Evolutionary conservation across 2,113 vertebrate genomes (phyloP).

Genomic region (Montifringilla adamsi): DNA sequence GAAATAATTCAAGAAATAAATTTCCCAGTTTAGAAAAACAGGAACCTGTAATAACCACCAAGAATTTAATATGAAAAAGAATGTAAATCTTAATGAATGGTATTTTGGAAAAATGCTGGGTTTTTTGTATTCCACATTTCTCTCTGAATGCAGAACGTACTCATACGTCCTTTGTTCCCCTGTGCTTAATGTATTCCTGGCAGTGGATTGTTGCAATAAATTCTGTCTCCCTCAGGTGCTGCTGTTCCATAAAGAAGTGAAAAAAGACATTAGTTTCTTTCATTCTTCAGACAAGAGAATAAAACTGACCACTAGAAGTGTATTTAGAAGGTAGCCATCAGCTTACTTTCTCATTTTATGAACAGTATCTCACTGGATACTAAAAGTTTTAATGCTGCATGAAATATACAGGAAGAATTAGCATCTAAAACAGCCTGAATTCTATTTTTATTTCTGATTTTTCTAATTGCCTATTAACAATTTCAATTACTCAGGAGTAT

Average conservation of each 20-base stretch:
- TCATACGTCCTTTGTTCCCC: neutral
- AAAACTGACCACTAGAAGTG: neutral
- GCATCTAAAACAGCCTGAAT: neutral
- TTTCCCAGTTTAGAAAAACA: neutral
- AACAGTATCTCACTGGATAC: neutral
- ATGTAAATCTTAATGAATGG: neutral
- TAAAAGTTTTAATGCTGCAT: neutral
- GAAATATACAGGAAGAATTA: neutral
- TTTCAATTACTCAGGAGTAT: neutral
- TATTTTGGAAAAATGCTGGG: neutral
- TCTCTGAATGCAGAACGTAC: neutral
- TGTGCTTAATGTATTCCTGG: neutral
- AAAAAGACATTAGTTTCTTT: neutral
- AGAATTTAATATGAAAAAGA: neutral
- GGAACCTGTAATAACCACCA: neutral
- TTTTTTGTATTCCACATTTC: neutral
- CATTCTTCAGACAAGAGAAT: neutral
- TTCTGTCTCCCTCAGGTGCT: neutral
- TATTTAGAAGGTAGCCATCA: neutral
- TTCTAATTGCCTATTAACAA: neutral
- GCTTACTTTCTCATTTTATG: neutral
- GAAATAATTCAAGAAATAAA: neutral
- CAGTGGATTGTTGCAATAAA: neutral
- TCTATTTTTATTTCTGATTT: neutral
- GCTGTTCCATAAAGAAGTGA: neutral